Evolutionary conservation across 2,797 vertebrate species (phyloP), one percentile per base, ranked within the genome.

Genomic region (Pantherophis vulpinus): DNA sequence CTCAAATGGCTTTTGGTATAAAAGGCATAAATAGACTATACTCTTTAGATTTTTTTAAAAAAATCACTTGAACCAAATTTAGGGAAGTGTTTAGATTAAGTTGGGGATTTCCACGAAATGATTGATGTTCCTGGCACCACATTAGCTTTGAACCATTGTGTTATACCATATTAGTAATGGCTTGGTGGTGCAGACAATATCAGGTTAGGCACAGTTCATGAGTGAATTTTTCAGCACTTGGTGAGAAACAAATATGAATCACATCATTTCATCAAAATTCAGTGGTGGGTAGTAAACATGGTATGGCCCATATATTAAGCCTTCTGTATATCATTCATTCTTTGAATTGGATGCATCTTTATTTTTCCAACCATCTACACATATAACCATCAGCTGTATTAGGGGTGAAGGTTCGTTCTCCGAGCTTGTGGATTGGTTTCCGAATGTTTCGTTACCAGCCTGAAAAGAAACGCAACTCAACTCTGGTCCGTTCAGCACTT

Each of bases 401-500:
- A 61, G 60, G 60, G 60, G 25, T 61, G 60, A 61, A 61, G 23
- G 8, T 61, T 61, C 8, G 9, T 61, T 61, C 25, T 61, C 25
- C 1, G 3, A 27, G 60, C 60, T 61, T 61, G 60, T 61, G 25
- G 60, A 25, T 25, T 61, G 60, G 60, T 61, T 61, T 27, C 25
- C 1, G 3, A 61, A 61, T 0, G 1, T 60, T 59, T 60, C 0
- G 3, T 27, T 27, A 61, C 2, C 3, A 27, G 9, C 59, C 23
- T 60, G 59, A 60, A 37, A 37, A 37, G 37, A 37, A 37, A 37
- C 2, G 37, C 37, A 37, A 37, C 37, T 37, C 37, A 37, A 2
- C 37, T 37, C 37, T 37, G 37, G 37, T 37, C 37, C 37, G 37
- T 37, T 37, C 37, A 37, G 37, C 37, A 37, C 37, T 37, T 37